A percentile compares a stretch with the other conserved stretches of the same genome.
Conservation (phyloP, 1,140 invertebrate genomes). For the Drosophila sechellia region DNA sequence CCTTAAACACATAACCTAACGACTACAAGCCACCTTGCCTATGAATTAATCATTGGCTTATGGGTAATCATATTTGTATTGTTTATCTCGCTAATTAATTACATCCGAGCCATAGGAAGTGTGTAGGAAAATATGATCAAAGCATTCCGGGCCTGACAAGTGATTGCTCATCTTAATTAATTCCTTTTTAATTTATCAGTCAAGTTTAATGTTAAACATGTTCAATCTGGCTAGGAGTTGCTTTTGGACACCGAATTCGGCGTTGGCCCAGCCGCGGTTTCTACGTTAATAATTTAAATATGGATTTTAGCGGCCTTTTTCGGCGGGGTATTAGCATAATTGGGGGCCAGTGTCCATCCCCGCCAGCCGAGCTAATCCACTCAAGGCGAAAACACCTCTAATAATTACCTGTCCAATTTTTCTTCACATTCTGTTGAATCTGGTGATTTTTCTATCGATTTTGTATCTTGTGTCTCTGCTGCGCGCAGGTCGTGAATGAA, state of each 20-base stretch:
- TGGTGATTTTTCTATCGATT: slow-evolving; percentile 30
- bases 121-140: slow-evolving; percentile 13
- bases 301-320: slow-evolving; percentile 74
- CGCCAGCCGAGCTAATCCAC: slow-evolving; percentile 36
- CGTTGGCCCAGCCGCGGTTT: slow-evolving; percentile 22
- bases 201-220: slow-evolving; percentile 80
- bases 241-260: slow-evolving; percentile 53
- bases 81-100: neutral
- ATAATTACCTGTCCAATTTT: slow-evolving; percentile 78
- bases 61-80: neutral
- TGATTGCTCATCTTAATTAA: slow-evolving; percentile 74
- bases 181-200: slow-evolving; percentile 80
- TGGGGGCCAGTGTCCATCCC: slow-evolving; percentile 67
- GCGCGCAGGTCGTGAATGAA: slow-evolving; percentile 71
- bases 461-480: slow-evolving; percentile 31
- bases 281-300: slow-evolving; percentile 76
- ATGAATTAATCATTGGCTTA: neutral
- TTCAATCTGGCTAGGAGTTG: slow-evolving; percentile 64
- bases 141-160: slow-evolving; percentile 38
- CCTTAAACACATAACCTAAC: too few species aligned
- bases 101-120: slow-evolving; percentile 23
- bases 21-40: too few species aligned
- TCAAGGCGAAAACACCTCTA: slow-evolving; percentile 77
- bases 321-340: slow-evolving; percentile 73
- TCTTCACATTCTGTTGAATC: slow-evolving; percentile 50